Base-by-base conservation (phyloP, 2,797 vertebrate genomes). In the Pipistrellus pygmaeus region DNA sequence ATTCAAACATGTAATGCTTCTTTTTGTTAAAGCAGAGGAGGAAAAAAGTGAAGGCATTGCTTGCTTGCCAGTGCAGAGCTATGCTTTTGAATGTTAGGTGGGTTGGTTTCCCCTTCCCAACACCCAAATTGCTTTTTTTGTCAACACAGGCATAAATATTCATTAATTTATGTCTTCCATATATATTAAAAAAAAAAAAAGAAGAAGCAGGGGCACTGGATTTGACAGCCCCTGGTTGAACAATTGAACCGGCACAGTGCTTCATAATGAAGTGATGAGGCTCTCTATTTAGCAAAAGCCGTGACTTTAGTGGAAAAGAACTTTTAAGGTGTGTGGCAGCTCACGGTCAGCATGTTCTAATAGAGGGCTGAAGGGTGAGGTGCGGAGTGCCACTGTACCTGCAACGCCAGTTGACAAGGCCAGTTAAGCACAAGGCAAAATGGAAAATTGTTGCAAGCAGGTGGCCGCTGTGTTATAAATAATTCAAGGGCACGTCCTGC, bases 1-100 rank as follows among this genome's bases (percentile, higher is more conserved):
- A 82, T 81, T 96, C 83, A 97, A 97, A 97, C 75, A 96, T 57
- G 30, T 85, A 95, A 97, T 91, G 81, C 87, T 98, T 97, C 82
- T 96, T 97, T 97, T 96, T 96, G 87, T 97, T 96, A 95, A 92
- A 68, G 55, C 48, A 25, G 85, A 30, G 84, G 62, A 77, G 72
- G 46, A 62, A 90, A 1, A 88, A 64, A 60, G 12, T 18, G 8
- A 95, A 46, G 15, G 0, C 76, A 71, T 38, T 88, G 25, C 64
- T 95, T 96, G 57, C 93, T 97, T 97, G 57, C 21, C 27, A 94
- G 71, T 35, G 89, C 13, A 92, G 75, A 95, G 69, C 13, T 88
- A 0, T 72, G 88, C 13, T 94, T 88, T 88, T 96, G 81, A 97
- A 90, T 44, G 35, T 44, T 71, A 71, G 8, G 3, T 87, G 3